Evolutionary conservation across 53 echinoderm and acorn worm genomes (phyloP), one percentile per base, ranked within the genome.

Genomic region (Temnopleurus reevesii): DNA sequence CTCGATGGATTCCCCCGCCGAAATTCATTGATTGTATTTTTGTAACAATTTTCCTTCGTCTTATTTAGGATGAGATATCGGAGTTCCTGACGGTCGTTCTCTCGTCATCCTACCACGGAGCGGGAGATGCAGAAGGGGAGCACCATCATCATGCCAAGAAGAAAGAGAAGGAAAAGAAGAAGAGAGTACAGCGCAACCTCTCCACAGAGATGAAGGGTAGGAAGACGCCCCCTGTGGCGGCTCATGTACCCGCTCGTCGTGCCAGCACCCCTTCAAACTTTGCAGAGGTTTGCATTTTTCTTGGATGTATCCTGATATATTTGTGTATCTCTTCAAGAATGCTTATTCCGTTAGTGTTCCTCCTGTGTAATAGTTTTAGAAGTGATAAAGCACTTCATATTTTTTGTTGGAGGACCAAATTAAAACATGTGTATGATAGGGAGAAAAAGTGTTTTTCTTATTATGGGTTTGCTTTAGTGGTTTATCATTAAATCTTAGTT

Each of bases 41-140:
- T n/a, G n/a, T n/a, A n/a, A n/a, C n/a, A 12, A 15, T 49, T 49
- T 49, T 49, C 49, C 9, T 12, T 12, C 49, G 2, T 41, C 56
- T n/a, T 71, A n/a, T 66, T 80, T 63, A 97, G 95, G 97, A 97
- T 93, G 97, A 97, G 92, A 90, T 97, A 35, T 91, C 91, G 53
- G 97, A 97, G 19, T 97, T 95, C 60, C 91, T 95, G n/a, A 89
- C 90, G 57, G 86, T 59, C 21, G 91, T 95, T 12, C 89, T 97
- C 29, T 91, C 95, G 3, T 81, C 95, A 2, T 81, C 86, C 33
- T 65, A 89, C 45, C 91, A 93, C 31, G 89, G 89, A 33, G 76
- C 83, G 30, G 90, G 83, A 12, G 82, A 83, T 4, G 82, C 49
- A 26, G 91, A 91, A 45, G 66, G 88, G 19, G 81, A 87, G 36